A percentile compares a stretch with the other conserved stretches of the same genome.
Conservation (phyloP, 2,888 invertebrate species). For the Torymus auratus region DNA sequence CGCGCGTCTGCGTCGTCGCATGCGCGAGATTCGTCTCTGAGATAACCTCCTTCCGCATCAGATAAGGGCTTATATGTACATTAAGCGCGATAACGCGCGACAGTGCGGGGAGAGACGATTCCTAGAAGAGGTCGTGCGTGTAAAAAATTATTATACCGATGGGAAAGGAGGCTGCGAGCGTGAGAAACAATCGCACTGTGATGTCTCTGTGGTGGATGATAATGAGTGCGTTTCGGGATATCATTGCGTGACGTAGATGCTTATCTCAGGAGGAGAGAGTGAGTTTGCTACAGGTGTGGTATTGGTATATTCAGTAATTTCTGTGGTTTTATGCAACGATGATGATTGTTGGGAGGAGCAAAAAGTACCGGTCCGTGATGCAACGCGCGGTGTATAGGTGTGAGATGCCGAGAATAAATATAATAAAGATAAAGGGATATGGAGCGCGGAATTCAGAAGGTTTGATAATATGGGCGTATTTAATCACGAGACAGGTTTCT, state of each 20-base stretch:
- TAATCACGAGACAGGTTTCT: too few relatives aligned
- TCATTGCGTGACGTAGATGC: too few relatives aligned
- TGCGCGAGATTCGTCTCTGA: constrained; percentile 13
- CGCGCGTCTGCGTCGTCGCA: not conserved
- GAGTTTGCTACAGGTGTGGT: too few relatives aligned
- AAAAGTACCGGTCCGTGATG: too few relatives aligned
- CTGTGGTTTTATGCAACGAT: not conserved
- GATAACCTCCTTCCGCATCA: constrained; percentile 47
- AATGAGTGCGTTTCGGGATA: not conserved
- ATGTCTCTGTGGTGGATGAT: not conserved
- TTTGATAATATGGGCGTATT: too few relatives aligned
- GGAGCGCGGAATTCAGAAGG: too few relatives aligned
- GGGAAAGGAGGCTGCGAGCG: constrained; percentile 15
- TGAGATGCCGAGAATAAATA: too few relatives aligned
- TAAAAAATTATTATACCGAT: constrained; percentile 16
- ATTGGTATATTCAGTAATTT: not conserved
- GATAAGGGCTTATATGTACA: constrained; percentile 21
- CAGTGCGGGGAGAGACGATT: not conserved
- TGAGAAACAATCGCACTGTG: not conserved
- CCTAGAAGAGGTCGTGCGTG: not conserved
- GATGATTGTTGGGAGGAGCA: too few relatives aligned
- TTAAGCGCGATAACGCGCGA: not conserved
- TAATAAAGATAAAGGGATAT: too few relatives aligned
- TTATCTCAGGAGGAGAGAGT: too few relatives aligned
- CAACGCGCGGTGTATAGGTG: too few relatives aligned